Base-by-base conservation (phyloP, 2,113 vertebrate genomes). In the Peucedramus taeniatus region DNA sequence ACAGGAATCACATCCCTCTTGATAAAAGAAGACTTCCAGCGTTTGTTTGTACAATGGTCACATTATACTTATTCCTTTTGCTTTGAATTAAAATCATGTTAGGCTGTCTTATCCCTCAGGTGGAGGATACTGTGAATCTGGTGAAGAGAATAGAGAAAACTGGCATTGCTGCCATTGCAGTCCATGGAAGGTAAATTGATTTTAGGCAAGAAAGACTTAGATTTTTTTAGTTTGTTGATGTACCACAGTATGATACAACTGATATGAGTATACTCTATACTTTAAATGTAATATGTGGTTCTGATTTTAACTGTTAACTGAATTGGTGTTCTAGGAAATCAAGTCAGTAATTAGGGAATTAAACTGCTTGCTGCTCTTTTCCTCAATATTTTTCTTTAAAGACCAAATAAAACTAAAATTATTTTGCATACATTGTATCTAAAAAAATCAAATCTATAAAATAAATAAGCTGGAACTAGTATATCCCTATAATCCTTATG, bases 91-190 rank as follows among this genome's bases (percentile, higher is more conserved):
- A 72, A 90, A 45, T 87, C 50, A 18, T 33, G 28, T 87, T 22
- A 26, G 64, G n/a, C 45, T 68, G 6, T 91, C 18, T 30, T 88
- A 20, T 74, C 31, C 79, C 90, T 91, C 94, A 99, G 99, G 65
- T 99, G 83, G 98, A 99, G 90, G 99, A 99, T 33, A 99, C 99
- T 0, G 40, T 99, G 68, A 94, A 63, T 37, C 97, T 99, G 91
- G 99, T 99, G 28, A 98, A 97, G 95, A 98, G 98, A 89, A 99
- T 99, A 80, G 98, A 99, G 92, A 98, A 87, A 94, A 99, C 99
- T 3, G 99, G 99, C 35, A 98, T 99, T 37, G 97, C 99, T 17
- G 99, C 99, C 13, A 97, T 99, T 71, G 98, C 99, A 1, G 99
- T 99, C 65, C 99, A 99, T 35, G 99, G 99, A 95, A 99, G 99